Evolutionary conservation across 2,113 vertebrate species (phyloP).

Genomic region (Hypocryptadius cinnamomeus): DNA sequence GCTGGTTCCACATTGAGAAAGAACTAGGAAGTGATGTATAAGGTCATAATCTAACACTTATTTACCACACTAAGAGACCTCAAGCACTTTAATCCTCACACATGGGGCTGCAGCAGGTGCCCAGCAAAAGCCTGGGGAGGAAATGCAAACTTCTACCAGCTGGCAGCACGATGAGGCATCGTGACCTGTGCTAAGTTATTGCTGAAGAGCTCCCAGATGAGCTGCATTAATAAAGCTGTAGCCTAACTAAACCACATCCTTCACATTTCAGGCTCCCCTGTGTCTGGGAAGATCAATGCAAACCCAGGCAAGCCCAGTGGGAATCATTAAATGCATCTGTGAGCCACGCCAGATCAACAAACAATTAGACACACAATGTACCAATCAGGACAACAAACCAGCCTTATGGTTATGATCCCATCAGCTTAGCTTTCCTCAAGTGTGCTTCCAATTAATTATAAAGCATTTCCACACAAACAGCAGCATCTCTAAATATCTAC

Average conservation of each 20-base stretch:
- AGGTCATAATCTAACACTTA: background rate
- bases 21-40: background rate
- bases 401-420: slow-evolving; percentile 9
- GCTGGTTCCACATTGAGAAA: background rate
- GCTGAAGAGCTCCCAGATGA: slow-evolving; percentile 11
- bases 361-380: slow-evolving; percentile 2
- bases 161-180: background rate
- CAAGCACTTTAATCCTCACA: background rate
- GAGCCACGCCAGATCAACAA: background rate
- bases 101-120: background rate
- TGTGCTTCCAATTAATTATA: slow-evolving; percentile 31
- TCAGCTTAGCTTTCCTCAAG: slow-evolving; percentile 11
- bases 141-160: background rate
- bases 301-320: slow-evolving; percentile 18
- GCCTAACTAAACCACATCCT: slow-evolving; percentile 36
- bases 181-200: background rate
- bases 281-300: slow-evolving; percentile 27
- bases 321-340: slow-evolving; percentile 30
- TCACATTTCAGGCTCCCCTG: background rate
- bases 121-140: background rate
- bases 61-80: background rate
- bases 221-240: slow-evolving; percentile 17
- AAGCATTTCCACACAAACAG: background rate
- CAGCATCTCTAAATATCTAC: background rate
- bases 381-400: slow-evolving; percentile 25